Conservation (phyloP, 2,888 invertebrate species). For the Coelinius sp. region DNA sequence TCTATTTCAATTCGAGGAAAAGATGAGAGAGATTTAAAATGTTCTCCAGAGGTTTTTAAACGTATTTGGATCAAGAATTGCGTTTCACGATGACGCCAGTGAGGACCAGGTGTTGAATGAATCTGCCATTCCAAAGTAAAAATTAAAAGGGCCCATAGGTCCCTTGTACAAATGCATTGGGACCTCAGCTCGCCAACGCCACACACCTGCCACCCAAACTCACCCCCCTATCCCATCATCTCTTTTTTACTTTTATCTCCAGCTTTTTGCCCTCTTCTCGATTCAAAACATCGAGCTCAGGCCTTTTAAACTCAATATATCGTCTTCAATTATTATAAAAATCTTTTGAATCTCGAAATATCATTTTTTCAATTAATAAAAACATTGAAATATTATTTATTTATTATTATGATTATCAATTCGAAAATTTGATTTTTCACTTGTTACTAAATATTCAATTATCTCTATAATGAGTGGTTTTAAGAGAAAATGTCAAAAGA, state of each 20-base stretch:
- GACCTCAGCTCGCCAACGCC: constrained; percentile 26
- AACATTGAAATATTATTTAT: no score
- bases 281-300: constrained; percentile 21
- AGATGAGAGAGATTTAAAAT: neutral
- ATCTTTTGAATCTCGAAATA: neutral
- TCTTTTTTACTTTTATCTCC: constrained; percentile 27
- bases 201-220: constrained; percentile 39
- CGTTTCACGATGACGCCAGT: constrained; percentile 14
- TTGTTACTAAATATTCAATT: no score
- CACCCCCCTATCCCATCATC: constrained; percentile 47
- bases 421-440: no score
- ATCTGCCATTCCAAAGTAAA: constrained; percentile 42
- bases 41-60: constrained; percentile 1
- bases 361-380: neutral
- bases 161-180: constrained; percentile 41
- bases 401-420: no score
- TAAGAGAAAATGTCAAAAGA: neutral
- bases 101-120: constrained; percentile 48
- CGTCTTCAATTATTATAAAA: neutral
- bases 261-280: constrained; percentile 24
- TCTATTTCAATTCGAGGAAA: neutral
- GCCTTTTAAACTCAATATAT: constrained; percentile 1
- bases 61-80: constrained; percentile 8
- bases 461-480: neutral
- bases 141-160: constrained; percentile 45